Evolutionary conservation across 2,797 vertebrate species (phyloP).

Genomic region (Pithecia hirsuta): DNA sequence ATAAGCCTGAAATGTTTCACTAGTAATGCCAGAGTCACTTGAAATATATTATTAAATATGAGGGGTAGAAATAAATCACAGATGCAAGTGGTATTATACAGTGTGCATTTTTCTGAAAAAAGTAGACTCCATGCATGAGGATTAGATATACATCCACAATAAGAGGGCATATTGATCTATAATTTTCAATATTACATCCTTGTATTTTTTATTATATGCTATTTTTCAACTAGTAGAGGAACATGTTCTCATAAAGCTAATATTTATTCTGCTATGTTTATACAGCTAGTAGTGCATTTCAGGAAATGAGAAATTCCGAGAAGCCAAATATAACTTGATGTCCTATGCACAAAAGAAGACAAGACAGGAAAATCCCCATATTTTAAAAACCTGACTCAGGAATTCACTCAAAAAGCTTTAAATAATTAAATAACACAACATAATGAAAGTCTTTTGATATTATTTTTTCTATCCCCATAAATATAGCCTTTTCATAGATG

Average conservation of each 20-base stretch:
- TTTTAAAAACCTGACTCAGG: slow-evolving; percentile 1
- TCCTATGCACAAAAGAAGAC: slow-evolving; percentile 65
- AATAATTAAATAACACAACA: slow-evolving; percentile 55
- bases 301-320: slow-evolving; percentile 75
- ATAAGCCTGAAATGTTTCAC: slow-evolving; percentile 71
- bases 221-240: slow-evolving; percentile 82
- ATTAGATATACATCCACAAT: slow-evolving; percentile 78
- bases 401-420: slow-evolving; percentile 30
- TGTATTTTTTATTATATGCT: slow-evolving; percentile 81
- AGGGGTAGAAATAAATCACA: slow-evolving; percentile 71
- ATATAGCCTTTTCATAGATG: not conserved
- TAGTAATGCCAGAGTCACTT: slow-evolving; percentile 59
- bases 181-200: slow-evolving; percentile 82
- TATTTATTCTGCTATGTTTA: slow-evolving; percentile 84
- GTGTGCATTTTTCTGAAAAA: slow-evolving; percentile 71
- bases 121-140: slow-evolving; percentile 57
- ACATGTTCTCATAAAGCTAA: slow-evolving; percentile 82
- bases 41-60: slow-evolving; percentile 71
- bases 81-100: slow-evolving; percentile 47
- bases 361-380: slow-evolving; percentile 6
- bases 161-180: slow-evolving; percentile 75
- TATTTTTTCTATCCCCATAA: slow-evolving; percentile 35
- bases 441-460: not conserved
- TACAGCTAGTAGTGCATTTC: slow-evolving; percentile 54
- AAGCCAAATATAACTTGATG: slow-evolving; percentile 78